phyloP scores from a whole-genome alignment of 2,888 invertebrate genomes.

The Dromius quadrimaculatus region DNA sequence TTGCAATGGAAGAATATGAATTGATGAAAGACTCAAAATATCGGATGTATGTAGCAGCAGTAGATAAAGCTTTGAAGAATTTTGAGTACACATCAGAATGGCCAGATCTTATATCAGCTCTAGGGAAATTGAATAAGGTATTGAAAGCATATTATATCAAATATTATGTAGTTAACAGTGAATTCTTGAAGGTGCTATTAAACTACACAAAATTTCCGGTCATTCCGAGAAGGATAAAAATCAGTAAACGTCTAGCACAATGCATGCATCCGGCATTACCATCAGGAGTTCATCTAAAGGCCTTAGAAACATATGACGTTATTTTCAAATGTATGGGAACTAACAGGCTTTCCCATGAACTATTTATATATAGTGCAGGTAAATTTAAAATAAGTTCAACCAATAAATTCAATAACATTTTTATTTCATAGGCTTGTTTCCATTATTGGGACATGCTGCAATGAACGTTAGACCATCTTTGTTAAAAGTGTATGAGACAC shows the following conservation, averaged over 20 bases:
- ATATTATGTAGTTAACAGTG: background rate
- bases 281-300: constrained; percentile 91
- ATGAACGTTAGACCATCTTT: constrained; percentile 89
- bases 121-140: constrained; percentile 92
- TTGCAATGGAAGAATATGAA: constrained; percentile 82
- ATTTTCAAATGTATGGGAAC: constrained; percentile 91
- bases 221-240: constrained; percentile 87
- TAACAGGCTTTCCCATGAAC: constrained; percentile 81
- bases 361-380: constrained; percentile 86
- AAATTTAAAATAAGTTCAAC: constrained; percentile 44
- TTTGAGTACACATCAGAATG: constrained; percentile 96
- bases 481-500: constrained; percentile 86
- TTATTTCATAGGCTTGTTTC: constrained; percentile 78
- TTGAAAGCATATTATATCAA: constrained; percentile 4
- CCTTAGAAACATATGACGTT: constrained; percentile 90
- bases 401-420: background rate
- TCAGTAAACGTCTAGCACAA: constrained; percentile 91
- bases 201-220: constrained; percentile 86
- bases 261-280: constrained; percentile 94
- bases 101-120: constrained; percentile 92
- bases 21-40: constrained; percentile 86
- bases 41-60: constrained; percentile 81
- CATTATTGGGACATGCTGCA: constrained; percentile 88
- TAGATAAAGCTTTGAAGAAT: constrained; percentile 89
- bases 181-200: constrained; percentile 75